Evolutionary conservation across 2,797 vertebrate species (phyloP), one percentile per base, ranked within the genome.

Genomic region (Emys orbicularis): DNA sequence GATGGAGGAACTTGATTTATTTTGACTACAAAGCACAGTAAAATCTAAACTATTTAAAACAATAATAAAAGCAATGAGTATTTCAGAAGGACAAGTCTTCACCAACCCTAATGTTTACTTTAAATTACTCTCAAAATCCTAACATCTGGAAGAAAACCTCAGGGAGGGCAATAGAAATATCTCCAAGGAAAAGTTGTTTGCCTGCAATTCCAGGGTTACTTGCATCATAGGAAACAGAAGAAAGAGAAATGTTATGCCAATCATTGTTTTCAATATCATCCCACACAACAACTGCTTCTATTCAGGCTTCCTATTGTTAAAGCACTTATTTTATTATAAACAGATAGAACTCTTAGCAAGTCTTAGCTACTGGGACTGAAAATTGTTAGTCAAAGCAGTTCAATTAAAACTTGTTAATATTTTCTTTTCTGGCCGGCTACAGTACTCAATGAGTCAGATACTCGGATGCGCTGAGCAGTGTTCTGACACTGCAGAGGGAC

Each of bases 181-280:
- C 90, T 77, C 81, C 80, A 84, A 84, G 84, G 84, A 89, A 87
- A 94, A 96, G 21, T 61, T 81, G 65, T 31, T 74, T 93, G 93
- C 89, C 94, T 95, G 52, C 1, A 81, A 27, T 92, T 96, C 74
- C 2, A 87, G 72, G 81, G 87, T 72, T 95, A 94, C 88, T 96
- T 97, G 97, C 87, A 96, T 94, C 68, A 82, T 53, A 85, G 84
- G 68, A 96, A 91, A 95, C 61, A 91, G 92, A 88, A 94, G 77
- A 95, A 96, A 96, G 89, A 89, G 65, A 97, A 94, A 84, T 81
- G 85, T 89, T 95, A 95, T 92, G 96, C 90, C 96, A 96, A 87
- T 97, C 90, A 88, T 87, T 96, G 96, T 98, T 98, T 97, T 97
- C 96, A 97, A 81, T 92, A 96, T 95, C 96, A 88, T 97, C 98